These are phyloP conservation scores for Stenurella melanura DNA, from an alignment of 2,888 invertebrate genomes.

Conservation along the genomic window DNA sequence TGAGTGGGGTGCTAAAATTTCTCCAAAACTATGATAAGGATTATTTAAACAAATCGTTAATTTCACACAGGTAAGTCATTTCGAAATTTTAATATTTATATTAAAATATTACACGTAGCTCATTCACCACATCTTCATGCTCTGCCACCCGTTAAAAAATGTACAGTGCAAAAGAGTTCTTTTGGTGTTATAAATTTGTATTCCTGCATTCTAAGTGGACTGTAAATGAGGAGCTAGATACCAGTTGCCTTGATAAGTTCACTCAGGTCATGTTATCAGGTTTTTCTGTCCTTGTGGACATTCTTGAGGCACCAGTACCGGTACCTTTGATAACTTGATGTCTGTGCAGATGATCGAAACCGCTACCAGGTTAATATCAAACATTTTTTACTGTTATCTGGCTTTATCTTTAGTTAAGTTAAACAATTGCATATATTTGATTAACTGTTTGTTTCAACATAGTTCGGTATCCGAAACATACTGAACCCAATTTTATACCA, in stretches of 20 bases:
- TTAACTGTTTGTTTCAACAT: constrained; percentile 44
- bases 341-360: constrained; percentile 44
- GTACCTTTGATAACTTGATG: constrained; percentile 33
- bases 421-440: constrained; percentile 51
- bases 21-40: constrained; percentile 45
- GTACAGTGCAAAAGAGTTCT: constrained; percentile 10
- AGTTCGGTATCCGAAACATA: neutral
- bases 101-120: constrained; percentile 54
- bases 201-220: neutral
- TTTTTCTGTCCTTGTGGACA: constrained; percentile 50
- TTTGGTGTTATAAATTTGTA: constrained; percentile 10
- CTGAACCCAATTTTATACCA: neutral
- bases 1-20: constrained; percentile 41
- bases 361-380: constrained; percentile 47
- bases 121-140: constrained; percentile 45
- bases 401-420: constrained; percentile 44
- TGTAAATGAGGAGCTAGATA: neutral
- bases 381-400: constrained; percentile 53
- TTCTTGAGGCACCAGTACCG: constrained; percentile 47
- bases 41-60: constrained; percentile 36
- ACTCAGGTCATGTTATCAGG: constrained; percentile 48
- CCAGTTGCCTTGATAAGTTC: constrained; percentile 11
- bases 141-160: constrained; percentile 47
- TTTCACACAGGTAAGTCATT: constrained; percentile 37
- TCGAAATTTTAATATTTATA: constrained; percentile 25